These are phyloP conservation scores for Schlechtendalia chinensis DNA, from an alignment of 1,140 invertebrate species.

Conservation along the genomic window DNA sequence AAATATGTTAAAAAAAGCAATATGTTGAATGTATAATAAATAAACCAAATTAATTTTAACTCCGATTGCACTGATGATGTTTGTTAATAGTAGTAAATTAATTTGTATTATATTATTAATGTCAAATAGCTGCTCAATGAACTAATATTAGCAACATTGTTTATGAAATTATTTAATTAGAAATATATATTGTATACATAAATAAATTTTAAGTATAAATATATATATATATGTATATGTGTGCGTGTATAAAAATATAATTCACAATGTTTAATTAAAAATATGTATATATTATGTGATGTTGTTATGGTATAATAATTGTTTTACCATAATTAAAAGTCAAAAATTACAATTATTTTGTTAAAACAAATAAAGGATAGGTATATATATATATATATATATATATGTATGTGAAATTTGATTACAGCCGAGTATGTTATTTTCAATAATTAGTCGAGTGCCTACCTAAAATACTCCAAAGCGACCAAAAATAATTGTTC, in stretches of 20 bases:
- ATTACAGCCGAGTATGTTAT: too few species aligned
- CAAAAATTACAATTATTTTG: conserved; percentile 37
- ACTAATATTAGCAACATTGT: conserved; percentile 42
- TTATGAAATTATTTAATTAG: conserved; percentile 30
- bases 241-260: conserved; percentile 10
- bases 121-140: conserved; percentile 33
- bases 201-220: conserved; percentile 22
- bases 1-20: conserved; percentile 28
- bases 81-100: conserved; percentile 38
- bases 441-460: too few species aligned
- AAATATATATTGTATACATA: conserved; percentile 38
- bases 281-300: conserved; percentile 16
- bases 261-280: conserved; percentile 14
- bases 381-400: conserved; percentile 26
- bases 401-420: background rate
- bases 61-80: conserved; percentile 30
- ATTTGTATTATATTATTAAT: conserved; percentile 31
- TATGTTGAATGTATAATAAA: conserved; percentile 1
- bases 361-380: conserved; percentile 43
- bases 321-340: conserved; percentile 42
- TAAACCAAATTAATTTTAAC: conserved; percentile 30
- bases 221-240: background rate
- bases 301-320: conserved; percentile 33
- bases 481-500: too few species aligned
- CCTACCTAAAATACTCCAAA: too few species aligned